Percentiles rank a stretch among this genome's conserved stretches.
phyloP scores from a whole-genome alignment of 2,888 invertebrate species.

The Serripes groenlandicus region DNA sequence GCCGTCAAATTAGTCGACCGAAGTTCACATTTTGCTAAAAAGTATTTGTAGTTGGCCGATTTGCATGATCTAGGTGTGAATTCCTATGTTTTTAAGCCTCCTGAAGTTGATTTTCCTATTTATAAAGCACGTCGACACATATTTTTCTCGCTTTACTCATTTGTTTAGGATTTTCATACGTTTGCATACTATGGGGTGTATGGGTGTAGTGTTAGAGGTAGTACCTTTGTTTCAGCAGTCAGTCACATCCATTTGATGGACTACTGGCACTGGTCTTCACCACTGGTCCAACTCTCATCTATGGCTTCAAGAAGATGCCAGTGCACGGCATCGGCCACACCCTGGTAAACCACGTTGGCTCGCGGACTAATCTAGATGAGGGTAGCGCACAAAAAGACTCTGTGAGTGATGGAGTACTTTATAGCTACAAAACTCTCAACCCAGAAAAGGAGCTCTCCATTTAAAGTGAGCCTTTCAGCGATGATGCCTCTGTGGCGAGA shows the following conservation, averaged over 20 bases:
- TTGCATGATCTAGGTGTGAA: too few relatives aligned
- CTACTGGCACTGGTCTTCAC: background rate
- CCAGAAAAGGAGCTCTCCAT: too few relatives aligned
- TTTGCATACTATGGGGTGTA: background rate
- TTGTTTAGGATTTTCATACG: too few relatives aligned
- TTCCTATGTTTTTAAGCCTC: too few relatives aligned
- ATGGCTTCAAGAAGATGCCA: background rate
- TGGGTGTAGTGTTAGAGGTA: background rate
- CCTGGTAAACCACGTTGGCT: background rate
- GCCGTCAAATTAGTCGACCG: too few relatives aligned
- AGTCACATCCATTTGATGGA: background rate
- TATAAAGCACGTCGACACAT: too few relatives aligned
- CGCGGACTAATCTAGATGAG: background rate
- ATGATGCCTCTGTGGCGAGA: too few relatives aligned
- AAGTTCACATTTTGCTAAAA: too few relatives aligned
- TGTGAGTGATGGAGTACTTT: background rate
- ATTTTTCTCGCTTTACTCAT: too few relatives aligned
- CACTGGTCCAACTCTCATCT: background rate
- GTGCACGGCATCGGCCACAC: background rate
- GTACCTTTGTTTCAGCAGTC: background rate
- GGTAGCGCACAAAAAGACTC: background rate
- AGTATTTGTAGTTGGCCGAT: too few relatives aligned
- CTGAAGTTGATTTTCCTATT: too few relatives aligned
- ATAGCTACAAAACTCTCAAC: background rate
- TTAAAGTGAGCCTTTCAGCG: too few relatives aligned